Evolutionary conservation across 1,140 invertebrate species (phyloP), one percentile per base, ranked within the genome.

Genomic region (Dinothrombium tinctorium): DNA sequence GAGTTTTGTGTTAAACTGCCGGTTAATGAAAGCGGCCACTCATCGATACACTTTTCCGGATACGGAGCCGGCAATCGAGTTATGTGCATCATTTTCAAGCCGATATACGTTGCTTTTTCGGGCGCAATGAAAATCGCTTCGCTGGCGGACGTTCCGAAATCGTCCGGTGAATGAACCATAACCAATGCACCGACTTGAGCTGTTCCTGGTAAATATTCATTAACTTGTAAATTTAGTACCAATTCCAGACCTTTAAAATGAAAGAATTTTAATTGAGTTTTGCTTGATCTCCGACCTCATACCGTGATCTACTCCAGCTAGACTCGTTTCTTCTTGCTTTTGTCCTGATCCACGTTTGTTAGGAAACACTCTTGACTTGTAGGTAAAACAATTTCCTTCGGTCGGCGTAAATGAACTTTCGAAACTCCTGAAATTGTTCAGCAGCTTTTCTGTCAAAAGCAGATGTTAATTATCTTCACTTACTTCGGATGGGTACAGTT

Each of bases 381-480:
- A 48, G 7, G 46, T 48, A 26, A 38, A 48, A 43, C 46, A 48
- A 43, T 48, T 48, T 9, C 46, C 46, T 40, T 48, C 46, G 5
- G 46, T 45, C 17, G 46, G 46, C n/a, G 46, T 45, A 25, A 48
- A 48, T 9, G 17, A 33, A 14, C 20, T 12, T 14, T 46, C 43
- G 35, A 47, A 47, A 35, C 40, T 44, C 11, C 41, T 39, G 22
- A 12, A 26, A 38, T 2, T 2, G 28, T 29, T 29, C 28, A 2
- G 2, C 12, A 15, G 12, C 12, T 29, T 2, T 29, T 2, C 28
- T n/a, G 2, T 11, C 15, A 15, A 29, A 29, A n/a, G 12, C 12
- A 29, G 28, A n/a, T 29, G 12, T 15, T 29, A 15, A 29, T 29
- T 29, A 15, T 11, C 28, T 29, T 14, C 33, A 29, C 39, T 31